Evolutionary conservation across 37 sponge, comb jelly and placozoan species (phyloP), one percentile per base, ranked within the genome.

Genomic region (Ephydatia muelleri): DNA sequence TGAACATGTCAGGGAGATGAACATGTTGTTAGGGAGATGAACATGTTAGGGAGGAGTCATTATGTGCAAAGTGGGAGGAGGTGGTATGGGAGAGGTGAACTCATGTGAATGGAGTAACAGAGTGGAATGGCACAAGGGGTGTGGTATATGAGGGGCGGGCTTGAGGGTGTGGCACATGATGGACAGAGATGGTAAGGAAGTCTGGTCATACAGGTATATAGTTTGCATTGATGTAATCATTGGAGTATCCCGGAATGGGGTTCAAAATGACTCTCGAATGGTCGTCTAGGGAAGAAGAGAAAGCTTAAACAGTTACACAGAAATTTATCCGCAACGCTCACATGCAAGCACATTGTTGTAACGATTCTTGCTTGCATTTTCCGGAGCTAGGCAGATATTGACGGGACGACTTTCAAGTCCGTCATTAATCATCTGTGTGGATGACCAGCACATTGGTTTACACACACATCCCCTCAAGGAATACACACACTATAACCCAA

Each of bases 211-310:
- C 94, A 27, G 65, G 67, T 0, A 94, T 70, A 84, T 88, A 94
- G 75, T 87, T 90, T 25, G 91, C 95, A 80, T 91, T 91, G 84
- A 91, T 91, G 89, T 87, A 94, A 79, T 91, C 89, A 26, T 82
- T 72, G 31, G 83, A 81, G 35, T 38, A 5, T 2, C 80, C 86
- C 32, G 84, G 88, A 23, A 84, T 23, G 0, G 83, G 79, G 26
- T 49, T 86, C 78, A 94, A 66, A 12, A 32, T 72, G 0, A 87
- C 90, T 65, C 94, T n/a, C 8, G 86, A 73, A 0, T 84, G 80
- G 65, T 94, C 94, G 81, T 83, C 92, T 92, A 75, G 8, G 38
- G 29, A 49, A 43, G 6, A 43, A 11, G 9, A 14, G 16, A 19
- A 21, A 1, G 1, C 9, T 57, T 4, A 21, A n/a, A n/a, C 47